Percentiles rank a stretch among this genome's conserved stretches.
These are phyloP conservation scores for Chelonus formosanus DNA, from an alignment of 2,888 invertebrate species.

Conservation along the genomic window DNA sequence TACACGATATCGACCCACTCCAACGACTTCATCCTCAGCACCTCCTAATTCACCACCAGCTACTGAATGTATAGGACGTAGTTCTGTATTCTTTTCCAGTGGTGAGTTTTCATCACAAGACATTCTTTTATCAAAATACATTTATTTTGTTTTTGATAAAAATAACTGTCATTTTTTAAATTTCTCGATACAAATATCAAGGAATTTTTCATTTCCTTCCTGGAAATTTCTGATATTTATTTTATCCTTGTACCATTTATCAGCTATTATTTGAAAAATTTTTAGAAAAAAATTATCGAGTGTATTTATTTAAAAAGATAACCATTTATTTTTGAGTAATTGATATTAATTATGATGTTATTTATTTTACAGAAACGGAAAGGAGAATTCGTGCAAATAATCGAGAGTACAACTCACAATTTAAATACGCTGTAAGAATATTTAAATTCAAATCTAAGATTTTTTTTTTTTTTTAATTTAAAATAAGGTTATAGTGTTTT, in stretches of 20 bases:
- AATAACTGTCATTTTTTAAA: too few species aligned
- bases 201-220: too few species aligned
- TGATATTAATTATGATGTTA: slow-evolving; percentile 17
- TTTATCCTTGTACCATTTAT: too few species aligned
- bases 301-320: background rate
- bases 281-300: slow-evolving; percentile 19
- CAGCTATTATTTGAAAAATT: background rate
- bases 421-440: slow-evolving; percentile 94
- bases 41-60: slow-evolving; percentile 63
- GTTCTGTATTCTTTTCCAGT: slow-evolving; percentile 60
- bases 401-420: slow-evolving; percentile 93
- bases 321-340: slow-evolving; percentile 11
- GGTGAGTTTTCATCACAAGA: slow-evolving; percentile 50
- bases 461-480: slow-evolving; percentile 35
- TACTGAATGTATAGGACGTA: slow-evolving; percentile 69
- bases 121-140: too few species aligned
- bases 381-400: slow-evolving; percentile 97
- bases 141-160: too few species aligned
- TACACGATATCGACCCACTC: slow-evolving; percentile 63
- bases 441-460: slow-evolving; percentile 35
- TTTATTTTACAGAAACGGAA: slow-evolving; percentile 88
- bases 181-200: too few species aligned
- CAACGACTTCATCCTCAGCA: slow-evolving; percentile 65
- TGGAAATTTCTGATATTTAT: too few species aligned
- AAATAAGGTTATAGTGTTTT: too few species aligned